Percentiles rank a stretch among this genome's conserved stretches.
Evolutionary conservation across 2,113 vertebrate species (phyloP).

Genomic region (Toxotes chatareus): DNA sequence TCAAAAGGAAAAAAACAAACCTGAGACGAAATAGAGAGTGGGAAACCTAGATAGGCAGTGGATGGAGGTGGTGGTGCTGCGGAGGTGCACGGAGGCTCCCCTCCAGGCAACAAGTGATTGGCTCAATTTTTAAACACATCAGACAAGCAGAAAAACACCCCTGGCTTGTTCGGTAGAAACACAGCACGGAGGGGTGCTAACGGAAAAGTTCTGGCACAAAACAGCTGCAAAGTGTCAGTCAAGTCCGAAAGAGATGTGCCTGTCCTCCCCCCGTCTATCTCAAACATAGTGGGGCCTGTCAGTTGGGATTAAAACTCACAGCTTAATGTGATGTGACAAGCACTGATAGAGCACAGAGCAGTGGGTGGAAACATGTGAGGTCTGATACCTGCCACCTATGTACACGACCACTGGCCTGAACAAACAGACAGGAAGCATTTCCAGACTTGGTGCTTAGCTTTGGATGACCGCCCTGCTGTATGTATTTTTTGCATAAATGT

Average conservation of each 20-base stretch:
- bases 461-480: neutral
- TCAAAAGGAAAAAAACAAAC: constrained; percentile 19
- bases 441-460: neutral
- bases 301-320: constrained; percentile 38
- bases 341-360: constrained; percentile 28
- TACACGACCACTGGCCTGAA: constrained; percentile 26
- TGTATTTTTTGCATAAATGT: neutral
- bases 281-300: constrained; percentile 37
- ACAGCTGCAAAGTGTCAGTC: constrained; percentile 48
- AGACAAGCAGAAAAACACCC: constrained; percentile 66
- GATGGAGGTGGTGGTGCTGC: neutral
- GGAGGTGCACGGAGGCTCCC: constrained; percentile 19
- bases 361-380: constrained; percentile 27
- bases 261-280: neutral
- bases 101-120: constrained; percentile 55
- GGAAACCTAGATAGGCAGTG: neutral
- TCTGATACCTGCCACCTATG: constrained; percentile 37
- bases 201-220: constrained; percentile 41
- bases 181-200: neutral
- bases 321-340: constrained; percentile 53
- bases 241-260: constrained; percentile 1
- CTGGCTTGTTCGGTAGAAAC: constrained; percentile 11
- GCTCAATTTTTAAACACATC: constrained; percentile 61
- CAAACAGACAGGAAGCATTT: neutral
- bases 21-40: neutral